Base-by-base conservation (phyloP, 2,797 vertebrate genomes). In the Gorsachius magnificus region DNA sequence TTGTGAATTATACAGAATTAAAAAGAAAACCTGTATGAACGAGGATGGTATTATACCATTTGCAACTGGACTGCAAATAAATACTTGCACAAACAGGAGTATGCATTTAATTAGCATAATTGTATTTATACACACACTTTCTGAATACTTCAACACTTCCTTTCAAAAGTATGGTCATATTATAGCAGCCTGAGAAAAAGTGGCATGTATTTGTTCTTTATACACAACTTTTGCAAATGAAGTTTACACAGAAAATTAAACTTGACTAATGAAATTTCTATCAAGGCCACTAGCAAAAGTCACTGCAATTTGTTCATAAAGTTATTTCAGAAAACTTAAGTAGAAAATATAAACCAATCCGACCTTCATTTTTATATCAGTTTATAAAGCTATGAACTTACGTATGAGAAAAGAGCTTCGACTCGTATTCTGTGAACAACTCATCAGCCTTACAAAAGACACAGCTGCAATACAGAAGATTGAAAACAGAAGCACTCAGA, bases 391-490 rank as follows among this genome's bases (percentile, higher is more conserved):
- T 83, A 69, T 83, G 79, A 95, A 99, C 99, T 99, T 98, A 99
- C 99, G 99, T 99, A 93, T 99, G 99, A 94, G 99, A 99, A 97
- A 99, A 99, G 19, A 99, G 98, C 96, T 99, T 99, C 21, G 99
- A 99, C 93, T 99, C 99, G 6, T 99, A 99, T 83, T 99, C 99
- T 35, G 98, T 99, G 97, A 99, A 99, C 91, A 99, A 98, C 95
- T 99, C 99, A 35, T 99, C 99, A 36, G 99, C 99, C 98, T 99
- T 99, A 98, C 99, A 99, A 95, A 99, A 99, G 81, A 99, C 99
- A 95, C 99, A 99, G 96, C 99, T 99, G 94, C 51, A 98, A 98
- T 24, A 95, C 17, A 97, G 92, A 85, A 98, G 65, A 96, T 85
- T 26, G 79, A 81, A 65, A 97, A 89, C 3, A 96, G 56, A 95